Evolutionary conservation across 2,113 vertebrate species (phyloP).

Genomic region (Nycticebus coucang): DNA sequence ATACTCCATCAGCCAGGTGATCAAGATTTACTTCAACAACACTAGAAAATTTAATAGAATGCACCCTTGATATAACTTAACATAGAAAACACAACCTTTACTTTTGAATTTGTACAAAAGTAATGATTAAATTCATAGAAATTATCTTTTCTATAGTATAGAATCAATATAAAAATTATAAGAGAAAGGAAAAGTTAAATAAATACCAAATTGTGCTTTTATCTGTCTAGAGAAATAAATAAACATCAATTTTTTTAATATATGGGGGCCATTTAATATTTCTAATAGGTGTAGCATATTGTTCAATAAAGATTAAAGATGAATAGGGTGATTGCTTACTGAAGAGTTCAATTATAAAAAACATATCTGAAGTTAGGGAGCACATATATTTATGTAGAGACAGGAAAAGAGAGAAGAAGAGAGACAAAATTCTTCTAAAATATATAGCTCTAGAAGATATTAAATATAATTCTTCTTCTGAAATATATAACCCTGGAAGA

Average conservation of each 20-base stretch:
- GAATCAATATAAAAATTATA: neutral
- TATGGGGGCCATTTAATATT: neutral
- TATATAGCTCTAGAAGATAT: neutral
- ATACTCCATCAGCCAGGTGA: neutral
- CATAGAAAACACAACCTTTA: conserved; percentile 2
- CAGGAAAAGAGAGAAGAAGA: neutral
- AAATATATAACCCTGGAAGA: neutral
- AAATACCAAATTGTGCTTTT: conserved; percentile 5
- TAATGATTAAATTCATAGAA: conserved; percentile 11
- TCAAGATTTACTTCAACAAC: neutral
- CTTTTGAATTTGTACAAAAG: neutral
- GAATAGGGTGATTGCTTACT: neutral
- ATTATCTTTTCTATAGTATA: neutral
- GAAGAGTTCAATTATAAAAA: neutral
- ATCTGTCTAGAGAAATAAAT: neutral
- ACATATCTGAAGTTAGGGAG: neutral
- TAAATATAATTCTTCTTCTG: neutral
- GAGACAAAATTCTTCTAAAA: neutral
- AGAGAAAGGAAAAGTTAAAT: neutral
- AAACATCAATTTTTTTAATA: neutral
- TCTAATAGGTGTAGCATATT: neutral
- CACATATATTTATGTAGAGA: neutral
- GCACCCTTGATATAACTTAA: neutral
- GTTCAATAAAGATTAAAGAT: neutral
- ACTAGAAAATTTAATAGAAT: neutral